Base-by-base conservation (phyloP, 2,113 vertebrate genomes). In the Capreolus pygargus region DNA sequence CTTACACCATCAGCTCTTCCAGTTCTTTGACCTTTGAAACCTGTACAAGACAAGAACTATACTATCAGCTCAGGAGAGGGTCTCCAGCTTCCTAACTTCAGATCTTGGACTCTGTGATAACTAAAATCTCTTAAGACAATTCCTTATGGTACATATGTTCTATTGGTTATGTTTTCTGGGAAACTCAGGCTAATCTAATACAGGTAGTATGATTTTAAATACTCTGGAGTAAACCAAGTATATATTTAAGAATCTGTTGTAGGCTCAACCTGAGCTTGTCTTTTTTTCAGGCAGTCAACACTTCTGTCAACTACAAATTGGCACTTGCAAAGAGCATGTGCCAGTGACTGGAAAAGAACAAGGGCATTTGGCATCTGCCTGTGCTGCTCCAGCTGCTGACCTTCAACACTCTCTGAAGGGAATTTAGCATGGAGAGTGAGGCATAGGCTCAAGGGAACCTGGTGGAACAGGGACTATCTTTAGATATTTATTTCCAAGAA, bases 171-270 rank as follows among this genome's bases (percentile, higher is more conserved):
- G 17, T 67, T 57, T 85, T 70, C 36, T 85, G 6, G 52, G 84
- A 64, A 74, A 74, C 64, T 36, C n/a, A 89, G 87, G 36, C 52
- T 28, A 45, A 85, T 64, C 17, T 83, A 82, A 83, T 45, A 74
- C 6, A 11, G 36, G 17, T 28, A 79, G 12, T 79, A 15, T 52
- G 33, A 50, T 57, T 55, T 64, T 61, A 90, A 76, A 89, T 61
- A 27, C 52, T 82, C 33, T 52, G 45, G 16, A 82, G 9, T 60
- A 74, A 64, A 83, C 30, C 82, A 55, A 94, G 2, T 81, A 27
- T 15, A 76, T 74, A 43, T 25, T 70, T 27, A 91, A 94, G 50
- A 21, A 90, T 87, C 61, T 86, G 33, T 60, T 87, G 54, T 95
- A 93, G 95, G 23, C 47, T 76, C 15, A 74, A 61, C 6, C 61